Percentiles rank a stretch among this genome's conserved stretches.
phyloP scores from a whole-genome alignment of 2,888 invertebrate species.

The Melanargia galathea region DNA sequence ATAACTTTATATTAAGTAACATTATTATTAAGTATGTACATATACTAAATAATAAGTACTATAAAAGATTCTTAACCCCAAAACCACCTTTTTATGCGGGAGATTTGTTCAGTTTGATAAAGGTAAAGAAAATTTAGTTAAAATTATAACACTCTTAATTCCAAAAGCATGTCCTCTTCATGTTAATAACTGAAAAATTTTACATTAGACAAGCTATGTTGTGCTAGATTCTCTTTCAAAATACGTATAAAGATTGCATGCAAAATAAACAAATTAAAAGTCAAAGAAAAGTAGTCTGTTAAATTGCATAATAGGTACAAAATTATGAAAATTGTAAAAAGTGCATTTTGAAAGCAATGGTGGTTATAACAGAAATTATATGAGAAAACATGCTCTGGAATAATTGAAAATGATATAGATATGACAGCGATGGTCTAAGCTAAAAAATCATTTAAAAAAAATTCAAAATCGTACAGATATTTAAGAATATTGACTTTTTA shows the following conservation, averaged over 20 bases:
- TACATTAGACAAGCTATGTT: constrained; percentile 42
- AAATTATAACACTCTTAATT: constrained; percentile 25
- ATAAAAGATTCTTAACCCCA: not conserved
- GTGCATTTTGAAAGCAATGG: constrained; percentile 53
- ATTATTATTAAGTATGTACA: no score
- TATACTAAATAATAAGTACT: not conserved
- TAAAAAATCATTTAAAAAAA: constrained; percentile 38
- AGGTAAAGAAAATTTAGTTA: not conserved
- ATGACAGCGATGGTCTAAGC: constrained; percentile 45
- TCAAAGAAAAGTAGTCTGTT: constrained; percentile 36
- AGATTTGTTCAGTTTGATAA: not conserved
- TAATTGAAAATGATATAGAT: constrained; percentile 27
- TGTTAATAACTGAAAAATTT: constrained; percentile 39
- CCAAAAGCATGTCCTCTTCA: constrained; percentile 61
- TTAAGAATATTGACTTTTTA: not conserved
- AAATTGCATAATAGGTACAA: constrained; percentile 40
- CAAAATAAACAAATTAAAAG: constrained; percentile 47
- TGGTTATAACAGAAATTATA: constrained; percentile 50
- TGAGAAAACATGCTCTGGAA: constrained; percentile 72
- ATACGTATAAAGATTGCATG: constrained; percentile 42
- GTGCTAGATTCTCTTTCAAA: constrained; percentile 29
- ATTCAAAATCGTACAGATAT: constrained; percentile 52
- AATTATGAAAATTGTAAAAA: not conserved
- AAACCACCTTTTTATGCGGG: not conserved
- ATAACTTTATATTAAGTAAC: no score